Percentiles rank a stretch among this genome's conserved stretches.
phyloP scores from a whole-genome alignment of 2,888 invertebrate genomes.

The Lordiphosa fenestrarum region DNA sequence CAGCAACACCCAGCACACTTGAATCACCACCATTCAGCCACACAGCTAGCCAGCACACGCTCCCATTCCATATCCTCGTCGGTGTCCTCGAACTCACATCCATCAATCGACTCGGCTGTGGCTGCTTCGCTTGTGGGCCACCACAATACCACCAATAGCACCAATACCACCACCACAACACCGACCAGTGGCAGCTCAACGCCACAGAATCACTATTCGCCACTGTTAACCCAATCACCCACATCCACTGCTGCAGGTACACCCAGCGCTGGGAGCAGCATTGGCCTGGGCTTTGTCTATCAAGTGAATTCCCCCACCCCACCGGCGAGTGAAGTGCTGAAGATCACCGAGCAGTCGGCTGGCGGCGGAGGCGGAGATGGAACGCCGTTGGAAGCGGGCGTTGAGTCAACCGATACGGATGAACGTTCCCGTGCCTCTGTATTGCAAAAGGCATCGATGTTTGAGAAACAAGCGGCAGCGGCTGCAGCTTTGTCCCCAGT shows the following conservation, averaged over 20 bases:
- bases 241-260: conserved; percentile 77
- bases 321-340: conserved; percentile 69
- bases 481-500: conserved; percentile 47
- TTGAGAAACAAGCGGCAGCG: conserved; percentile 79
- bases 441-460: conserved; percentile 80
- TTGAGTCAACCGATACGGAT: conserved; percentile 66
- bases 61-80: conserved; percentile 76
- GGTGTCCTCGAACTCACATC: conserved; percentile 78
- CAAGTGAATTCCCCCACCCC: conserved; percentile 77
- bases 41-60: conserved; percentile 50
- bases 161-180: conserved; percentile 63
- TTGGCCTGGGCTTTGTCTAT: conserved; percentile 71
- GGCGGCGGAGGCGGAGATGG: conserved; percentile 2
- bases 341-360: conserved; percentile 77
- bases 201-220: conserved; percentile 80
- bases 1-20: conserved; percentile 48
- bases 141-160: conserved; percentile 45
- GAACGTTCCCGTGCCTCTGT: conserved; percentile 80
- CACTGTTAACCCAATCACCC: conserved; percentile 79
- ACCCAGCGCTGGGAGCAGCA: conserved; percentile 75
- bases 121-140: conserved; percentile 71
- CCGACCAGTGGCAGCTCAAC: conserved; percentile 80
- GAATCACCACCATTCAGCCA: conserved; percentile 43
- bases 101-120: conserved; percentile 77
- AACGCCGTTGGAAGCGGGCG: neutral